Percentiles rank a stretch among this genome's conserved stretches.
Evolutionary conservation across 1,140 invertebrate genomes (phyloP).

Genomic region (Trachymyrmex septentrionalis): DNA sequence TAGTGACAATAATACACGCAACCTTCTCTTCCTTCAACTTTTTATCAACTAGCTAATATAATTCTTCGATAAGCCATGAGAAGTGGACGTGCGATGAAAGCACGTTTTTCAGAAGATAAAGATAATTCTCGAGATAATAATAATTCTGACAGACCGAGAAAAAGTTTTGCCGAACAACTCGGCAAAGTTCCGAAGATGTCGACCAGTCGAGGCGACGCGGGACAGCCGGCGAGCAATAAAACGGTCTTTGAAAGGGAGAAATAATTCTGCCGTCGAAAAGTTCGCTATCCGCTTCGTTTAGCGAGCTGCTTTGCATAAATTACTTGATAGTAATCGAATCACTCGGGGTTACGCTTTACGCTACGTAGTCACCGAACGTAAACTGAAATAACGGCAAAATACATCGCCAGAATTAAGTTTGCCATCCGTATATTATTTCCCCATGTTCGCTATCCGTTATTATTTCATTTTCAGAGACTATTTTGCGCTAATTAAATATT

Average conservation of each 20-base stretch:
- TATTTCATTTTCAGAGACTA: conserved; percentile 29
- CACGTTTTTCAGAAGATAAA: background rate
- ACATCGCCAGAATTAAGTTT: conserved; percentile 1
- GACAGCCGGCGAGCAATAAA: conserved; percentile 34
- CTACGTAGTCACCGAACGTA: conserved; percentile 1
- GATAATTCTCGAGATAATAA: conserved; percentile 29
- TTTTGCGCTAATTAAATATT: conserved; percentile 54
- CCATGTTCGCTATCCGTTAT: background rate
- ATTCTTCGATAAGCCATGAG: background rate
- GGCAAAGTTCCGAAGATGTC: conserved; percentile 43
- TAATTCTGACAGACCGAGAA: conserved; percentile 35
- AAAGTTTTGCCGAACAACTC: conserved; percentile 45
- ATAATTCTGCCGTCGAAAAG: conserved; percentile 56
- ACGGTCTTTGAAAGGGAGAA: conserved; percentile 42
- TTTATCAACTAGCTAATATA: conserved; percentile 10
- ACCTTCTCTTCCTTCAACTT: background rate
- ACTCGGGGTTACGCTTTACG: conserved; percentile 41
- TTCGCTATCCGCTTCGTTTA: conserved; percentile 44
- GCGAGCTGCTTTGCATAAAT: conserved; percentile 54
- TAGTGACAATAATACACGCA: background rate
- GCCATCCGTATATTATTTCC: background rate
- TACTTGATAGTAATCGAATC: conserved; percentile 51
- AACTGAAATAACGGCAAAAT: background rate
- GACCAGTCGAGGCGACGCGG: conserved; percentile 2
- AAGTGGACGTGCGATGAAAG: background rate